These are phyloP conservation scores for Leptinotarsa lineolata DNA, from an alignment of 1,140 invertebrate genomes.

Conservation along the genomic window DNA sequence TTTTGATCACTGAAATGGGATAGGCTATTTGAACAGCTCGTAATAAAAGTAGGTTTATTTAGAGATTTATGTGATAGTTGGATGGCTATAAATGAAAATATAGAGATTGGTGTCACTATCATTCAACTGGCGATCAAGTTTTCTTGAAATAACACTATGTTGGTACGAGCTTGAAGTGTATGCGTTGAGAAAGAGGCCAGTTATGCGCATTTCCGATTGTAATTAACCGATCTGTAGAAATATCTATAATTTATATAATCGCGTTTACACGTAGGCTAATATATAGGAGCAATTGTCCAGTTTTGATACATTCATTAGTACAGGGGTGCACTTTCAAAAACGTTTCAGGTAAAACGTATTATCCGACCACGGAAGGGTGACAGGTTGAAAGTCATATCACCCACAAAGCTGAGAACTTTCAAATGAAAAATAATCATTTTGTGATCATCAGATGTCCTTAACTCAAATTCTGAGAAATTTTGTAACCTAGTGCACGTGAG, in stretches of 20 bases:
- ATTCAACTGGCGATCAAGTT: not conserved
- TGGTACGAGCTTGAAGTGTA: not conserved
- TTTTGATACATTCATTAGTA: not conserved
- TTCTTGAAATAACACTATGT: conserved; percentile 2
- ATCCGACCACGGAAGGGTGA: too few relatives aligned
- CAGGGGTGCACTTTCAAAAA: too few relatives aligned
- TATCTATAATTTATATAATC: conserved; percentile 24
- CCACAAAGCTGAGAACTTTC: too few relatives aligned
- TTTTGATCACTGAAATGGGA: conserved; percentile 15
- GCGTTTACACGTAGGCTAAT: conserved; percentile 14
- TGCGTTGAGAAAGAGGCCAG: not conserved
- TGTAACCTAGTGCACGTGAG: too few relatives aligned
- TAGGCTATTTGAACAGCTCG: conserved; percentile 20
- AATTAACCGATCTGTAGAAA: conserved; percentile 27
- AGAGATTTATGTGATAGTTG: conserved; percentile 25
- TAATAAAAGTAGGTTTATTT: conserved; percentile 28
- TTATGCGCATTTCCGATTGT: not conserved
- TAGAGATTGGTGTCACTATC: not conserved
- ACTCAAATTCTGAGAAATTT: too few relatives aligned
- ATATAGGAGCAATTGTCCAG: conserved; percentile 5
- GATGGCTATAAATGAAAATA: conserved; percentile 27
- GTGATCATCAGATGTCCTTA: too few relatives aligned
- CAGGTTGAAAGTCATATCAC: too few relatives aligned
- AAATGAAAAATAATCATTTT: too few relatives aligned
- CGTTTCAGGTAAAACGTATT: too few relatives aligned